These are phyloP conservation scores for Syritta pipiens DNA, from an alignment of 2,888 invertebrate species.

Conservation along the genomic window DNA sequence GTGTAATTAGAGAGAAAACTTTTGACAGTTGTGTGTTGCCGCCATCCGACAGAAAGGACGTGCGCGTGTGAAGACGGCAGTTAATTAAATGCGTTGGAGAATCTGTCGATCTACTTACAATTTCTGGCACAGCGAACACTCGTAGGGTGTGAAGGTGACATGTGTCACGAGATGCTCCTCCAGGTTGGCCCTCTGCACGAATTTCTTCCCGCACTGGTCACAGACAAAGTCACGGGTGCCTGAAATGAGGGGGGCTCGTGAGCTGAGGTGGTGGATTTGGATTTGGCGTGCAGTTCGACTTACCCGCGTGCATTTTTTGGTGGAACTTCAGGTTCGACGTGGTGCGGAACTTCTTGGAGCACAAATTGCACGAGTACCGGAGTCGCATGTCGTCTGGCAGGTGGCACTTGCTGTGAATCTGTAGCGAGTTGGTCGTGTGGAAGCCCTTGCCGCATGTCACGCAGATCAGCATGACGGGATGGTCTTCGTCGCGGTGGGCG, in stretches of 20 bases:
- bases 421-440: constrained; percentile 61
- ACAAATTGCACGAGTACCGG: constrained; percentile 60
- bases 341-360: constrained; percentile 70
- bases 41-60: background rate
- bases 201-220: constrained; percentile 80
- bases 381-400: constrained; percentile 52
- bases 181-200: constrained; percentile 80
- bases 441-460: constrained; percentile 72
- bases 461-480: constrained; percentile 69
- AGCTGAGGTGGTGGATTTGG: too few species aligned
- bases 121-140: constrained; percentile 80
- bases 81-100: too few species aligned
- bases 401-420: constrained; percentile 71
- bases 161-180: constrained; percentile 81
- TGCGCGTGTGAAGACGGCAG: background rate
- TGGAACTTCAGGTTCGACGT: constrained; percentile 71
- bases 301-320: constrained; percentile 72
- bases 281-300: background rate
- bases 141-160: constrained; percentile 77
- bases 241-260: too few species aligned
- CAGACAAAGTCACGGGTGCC: constrained; percentile 78
- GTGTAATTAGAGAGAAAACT: constrained; percentile 19
- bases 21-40: constrained; percentile 19
- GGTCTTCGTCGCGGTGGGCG: constrained; percentile 5
- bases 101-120: constrained; percentile 71